Evolutionary conservation across 1,140 invertebrate genomes (phyloP).

Genomic region (Heterodera schachtii): DNA sequence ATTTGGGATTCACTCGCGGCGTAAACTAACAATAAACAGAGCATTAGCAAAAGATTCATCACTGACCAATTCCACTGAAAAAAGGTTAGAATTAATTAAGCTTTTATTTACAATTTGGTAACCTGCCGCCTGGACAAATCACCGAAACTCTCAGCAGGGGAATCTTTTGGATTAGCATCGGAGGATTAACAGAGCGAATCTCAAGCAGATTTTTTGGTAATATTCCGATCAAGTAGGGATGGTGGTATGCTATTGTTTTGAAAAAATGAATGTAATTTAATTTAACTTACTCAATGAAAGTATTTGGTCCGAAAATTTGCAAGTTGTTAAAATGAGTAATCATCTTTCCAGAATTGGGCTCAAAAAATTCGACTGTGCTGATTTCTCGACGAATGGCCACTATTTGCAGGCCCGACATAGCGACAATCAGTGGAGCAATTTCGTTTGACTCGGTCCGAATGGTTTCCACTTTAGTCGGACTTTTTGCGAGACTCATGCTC

Average conservation of each 20-base stretch:
- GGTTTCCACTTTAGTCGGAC: background rate
- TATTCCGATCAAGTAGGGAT: constrained; percentile 51
- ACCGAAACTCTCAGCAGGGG: constrained; percentile 29
- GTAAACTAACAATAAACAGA: constrained; percentile 30
- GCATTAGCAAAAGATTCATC: constrained; percentile 1
- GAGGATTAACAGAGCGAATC: constrained; percentile 42
- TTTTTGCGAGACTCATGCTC: background rate
- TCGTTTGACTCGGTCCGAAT: background rate
- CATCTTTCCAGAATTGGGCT: background rate
- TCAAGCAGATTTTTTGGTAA: constrained; percentile 44
- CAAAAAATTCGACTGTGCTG: constrained; percentile 14
- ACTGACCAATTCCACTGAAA: constrained; percentile 36
- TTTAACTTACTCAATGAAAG: constrained; percentile 16
- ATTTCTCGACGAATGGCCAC: constrained; percentile 6
- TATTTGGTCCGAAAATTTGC: constrained; percentile 31
- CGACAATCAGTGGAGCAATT: constrained; percentile 13
- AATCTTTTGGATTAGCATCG: constrained; percentile 44
- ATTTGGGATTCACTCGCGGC: constrained; percentile 33
- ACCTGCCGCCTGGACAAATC: constrained; percentile 31
- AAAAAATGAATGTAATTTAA: too few relatives aligned
- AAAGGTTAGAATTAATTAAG: constrained; percentile 13
- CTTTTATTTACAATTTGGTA: constrained; percentile 10
- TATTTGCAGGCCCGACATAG: background rate
- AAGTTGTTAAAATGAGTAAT: background rate
- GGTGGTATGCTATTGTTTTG: constrained; percentile 39